phyloP scores from a whole-genome alignment of 2,797 vertebrate species.

The Lacerta agilis region DNA sequence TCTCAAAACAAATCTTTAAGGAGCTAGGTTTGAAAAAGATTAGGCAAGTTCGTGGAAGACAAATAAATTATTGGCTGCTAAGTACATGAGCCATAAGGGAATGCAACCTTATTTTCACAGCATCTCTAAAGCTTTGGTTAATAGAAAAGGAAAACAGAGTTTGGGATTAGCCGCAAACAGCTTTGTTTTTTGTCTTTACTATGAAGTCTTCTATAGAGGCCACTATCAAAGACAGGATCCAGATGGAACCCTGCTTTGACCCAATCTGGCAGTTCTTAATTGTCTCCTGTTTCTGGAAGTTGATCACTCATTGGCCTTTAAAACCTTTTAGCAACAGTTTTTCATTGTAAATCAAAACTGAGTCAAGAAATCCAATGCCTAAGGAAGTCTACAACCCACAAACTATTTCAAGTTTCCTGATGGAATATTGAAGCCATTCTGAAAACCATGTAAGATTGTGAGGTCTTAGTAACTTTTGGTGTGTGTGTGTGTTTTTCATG shows the following conservation, averaged over 20 bases:
- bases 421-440: not conserved
- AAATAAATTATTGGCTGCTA: slow-evolving; percentile 2
- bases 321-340: not conserved
- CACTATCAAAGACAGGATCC: slow-evolving; percentile 1
- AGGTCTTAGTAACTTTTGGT: not conserved
- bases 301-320: not conserved
- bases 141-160: not conserved
- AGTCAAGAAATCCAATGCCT: not conserved
- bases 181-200: not conserved
- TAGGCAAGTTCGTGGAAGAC: not conserved
- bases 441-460: not conserved
- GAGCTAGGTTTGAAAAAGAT: not conserved
- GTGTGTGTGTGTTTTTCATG: no score
- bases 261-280: slow-evolving; percentile 9
- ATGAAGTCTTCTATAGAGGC: not conserved
- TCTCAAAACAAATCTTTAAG: not conserved
- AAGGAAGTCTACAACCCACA: not conserved
- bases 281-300: slow-evolving; percentile 1
- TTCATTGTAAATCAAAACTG: not conserved
- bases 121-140: not conserved
- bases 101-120: not conserved
- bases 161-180: not conserved
- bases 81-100: not conserved
- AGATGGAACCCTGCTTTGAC: slow-evolving; percentile 10
- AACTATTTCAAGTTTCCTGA: not conserved